These are phyloP conservation scores for Chrosomus eos DNA, from an alignment of 2,797 vertebrate genomes.

Conservation along the genomic window DNA sequence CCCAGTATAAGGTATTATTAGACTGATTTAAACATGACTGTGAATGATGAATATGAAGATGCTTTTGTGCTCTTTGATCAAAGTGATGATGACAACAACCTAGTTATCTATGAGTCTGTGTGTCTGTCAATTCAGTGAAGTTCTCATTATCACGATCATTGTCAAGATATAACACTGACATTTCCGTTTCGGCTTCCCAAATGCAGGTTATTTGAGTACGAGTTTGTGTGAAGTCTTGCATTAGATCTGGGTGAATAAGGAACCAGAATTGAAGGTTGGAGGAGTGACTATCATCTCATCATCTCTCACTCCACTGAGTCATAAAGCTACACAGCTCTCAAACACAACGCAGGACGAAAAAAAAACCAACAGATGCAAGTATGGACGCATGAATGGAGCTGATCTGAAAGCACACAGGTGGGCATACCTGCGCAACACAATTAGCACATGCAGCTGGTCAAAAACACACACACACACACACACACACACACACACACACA, in stretches of 20 bases:
- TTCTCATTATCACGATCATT: neutral
- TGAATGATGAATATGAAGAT: neutral
- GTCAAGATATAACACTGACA: neutral
- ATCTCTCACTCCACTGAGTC: conserved; percentile 2
- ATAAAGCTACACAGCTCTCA: neutral
- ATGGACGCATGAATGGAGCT: conserved; percentile 1
- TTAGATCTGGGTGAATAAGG: conserved; percentile 21
- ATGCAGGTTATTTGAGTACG: neutral
- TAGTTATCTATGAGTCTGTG: neutral
- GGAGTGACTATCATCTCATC: conserved; percentile 35
- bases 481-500: neutral
- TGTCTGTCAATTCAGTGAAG: conserved; percentile 19
- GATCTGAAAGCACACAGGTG: conserved; percentile 21
- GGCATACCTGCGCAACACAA: conserved; percentile 15
- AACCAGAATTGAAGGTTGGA: conserved; percentile 9
- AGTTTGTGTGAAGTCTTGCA: neutral
- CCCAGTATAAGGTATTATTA: neutral
- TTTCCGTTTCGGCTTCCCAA: conserved; percentile 14
- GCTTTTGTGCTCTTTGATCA: conserved; percentile 18
- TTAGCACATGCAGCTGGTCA: conserved; percentile 15
- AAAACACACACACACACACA: conserved; percentile 12
- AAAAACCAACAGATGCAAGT: neutral
- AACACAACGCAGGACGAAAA: neutral
- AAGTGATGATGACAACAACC: conserved; percentile 5
- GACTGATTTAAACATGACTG: neutral